Percentiles rank a stretch among this genome's conserved stretches.
Evolutionary conservation across 2,888 invertebrate genomes (phyloP).

Genomic region (Cheilosia vulpina): DNA sequence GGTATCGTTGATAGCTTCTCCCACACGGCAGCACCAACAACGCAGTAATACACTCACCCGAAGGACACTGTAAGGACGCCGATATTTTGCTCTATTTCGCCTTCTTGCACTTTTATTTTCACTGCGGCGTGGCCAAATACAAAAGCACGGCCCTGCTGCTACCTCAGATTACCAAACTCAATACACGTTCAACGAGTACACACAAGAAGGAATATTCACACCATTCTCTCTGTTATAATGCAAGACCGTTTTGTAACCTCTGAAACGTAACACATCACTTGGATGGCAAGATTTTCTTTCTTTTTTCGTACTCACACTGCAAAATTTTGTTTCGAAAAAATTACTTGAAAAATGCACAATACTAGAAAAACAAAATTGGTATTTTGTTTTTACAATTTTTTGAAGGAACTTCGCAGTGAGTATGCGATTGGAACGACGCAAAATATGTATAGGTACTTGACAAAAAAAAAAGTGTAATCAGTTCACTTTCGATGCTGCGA

Average conservation of each 20-base stretch:
- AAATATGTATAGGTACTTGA: slow-evolving; percentile 12
- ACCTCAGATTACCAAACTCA: slow-evolving; percentile 41
- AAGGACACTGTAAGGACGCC: slow-evolving; percentile 70
- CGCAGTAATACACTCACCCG: slow-evolving; percentile 47
- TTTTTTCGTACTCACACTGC: slow-evolving; percentile 14
- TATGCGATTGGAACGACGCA: slow-evolving; percentile 25
- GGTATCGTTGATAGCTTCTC: slow-evolving; percentile 29
- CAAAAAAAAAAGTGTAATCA: slow-evolving; percentile 40
- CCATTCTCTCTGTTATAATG: slow-evolving; percentile 66
- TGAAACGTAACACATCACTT: slow-evolving; percentile 60
- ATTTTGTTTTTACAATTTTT: slow-evolving; percentile 15
- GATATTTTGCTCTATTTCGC: slow-evolving; percentile 46
- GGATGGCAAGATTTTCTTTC: slow-evolving; percentile 7
- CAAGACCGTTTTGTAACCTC: slow-evolving; percentile 66
- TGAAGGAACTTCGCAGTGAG: slow-evolving; percentile 43
- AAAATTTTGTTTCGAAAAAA: slow-evolving; percentile 19
- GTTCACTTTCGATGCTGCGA: slow-evolving; percentile 68
- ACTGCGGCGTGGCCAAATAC: slow-evolving; percentile 37
- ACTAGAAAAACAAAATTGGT: not conserved
- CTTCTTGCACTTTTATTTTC: slow-evolving; percentile 66
- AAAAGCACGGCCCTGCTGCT: slow-evolving; percentile 17
- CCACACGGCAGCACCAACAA: slow-evolving; percentile 21
- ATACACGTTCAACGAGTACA: slow-evolving; percentile 38
- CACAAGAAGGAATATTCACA: slow-evolving; percentile 53
- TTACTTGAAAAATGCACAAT: slow-evolving; percentile 1